Percentiles rank a stretch among this genome's conserved stretches.
These are phyloP conservation scores for Oithona nana DNA, from an alignment of 2,888 invertebrate genomes.

Conservation along the genomic window DNA sequence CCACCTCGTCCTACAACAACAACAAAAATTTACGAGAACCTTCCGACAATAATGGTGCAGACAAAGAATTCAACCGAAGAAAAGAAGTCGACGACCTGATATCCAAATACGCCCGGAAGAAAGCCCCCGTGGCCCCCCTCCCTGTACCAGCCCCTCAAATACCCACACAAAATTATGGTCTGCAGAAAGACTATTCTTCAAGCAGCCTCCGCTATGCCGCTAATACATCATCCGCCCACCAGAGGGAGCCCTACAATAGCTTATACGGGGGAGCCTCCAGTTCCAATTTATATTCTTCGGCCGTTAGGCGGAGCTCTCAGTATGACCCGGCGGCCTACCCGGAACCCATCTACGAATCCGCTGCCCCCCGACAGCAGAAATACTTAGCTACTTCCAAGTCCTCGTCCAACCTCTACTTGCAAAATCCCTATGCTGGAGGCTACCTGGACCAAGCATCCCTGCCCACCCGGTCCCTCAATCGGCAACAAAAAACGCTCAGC, in stretches of 20 bases:
- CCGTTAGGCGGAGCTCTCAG: not conserved
- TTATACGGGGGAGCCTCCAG: not conserved
- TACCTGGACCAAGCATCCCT: not conserved
- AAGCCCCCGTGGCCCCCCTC: too few relatives aligned
- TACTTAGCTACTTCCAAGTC: not conserved
- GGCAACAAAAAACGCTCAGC: not conserved
- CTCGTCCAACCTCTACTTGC: not conserved
- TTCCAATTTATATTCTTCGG: not conserved
- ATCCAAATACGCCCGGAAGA: constrained; percentile 11
- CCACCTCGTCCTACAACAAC: not conserved
- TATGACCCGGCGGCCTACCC: not conserved
- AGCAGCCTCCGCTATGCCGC: not conserved
- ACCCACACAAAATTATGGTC: too few relatives aligned
- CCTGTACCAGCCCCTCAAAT: not conserved
- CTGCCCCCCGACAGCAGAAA: not conserved
- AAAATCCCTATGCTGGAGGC: not conserved
- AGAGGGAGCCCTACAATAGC: not conserved
- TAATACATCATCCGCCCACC: not conserved
- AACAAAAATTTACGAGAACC: not conserved
- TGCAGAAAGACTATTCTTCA: not conserved
- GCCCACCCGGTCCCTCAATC: not conserved
- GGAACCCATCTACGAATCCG: not conserved
- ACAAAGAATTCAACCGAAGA: not conserved
- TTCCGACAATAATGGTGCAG: too few relatives aligned
- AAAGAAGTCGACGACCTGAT: constrained; percentile 16